Conservation (phyloP, 2,113 vertebrate species). For the Muscicapa adusta region DNA sequence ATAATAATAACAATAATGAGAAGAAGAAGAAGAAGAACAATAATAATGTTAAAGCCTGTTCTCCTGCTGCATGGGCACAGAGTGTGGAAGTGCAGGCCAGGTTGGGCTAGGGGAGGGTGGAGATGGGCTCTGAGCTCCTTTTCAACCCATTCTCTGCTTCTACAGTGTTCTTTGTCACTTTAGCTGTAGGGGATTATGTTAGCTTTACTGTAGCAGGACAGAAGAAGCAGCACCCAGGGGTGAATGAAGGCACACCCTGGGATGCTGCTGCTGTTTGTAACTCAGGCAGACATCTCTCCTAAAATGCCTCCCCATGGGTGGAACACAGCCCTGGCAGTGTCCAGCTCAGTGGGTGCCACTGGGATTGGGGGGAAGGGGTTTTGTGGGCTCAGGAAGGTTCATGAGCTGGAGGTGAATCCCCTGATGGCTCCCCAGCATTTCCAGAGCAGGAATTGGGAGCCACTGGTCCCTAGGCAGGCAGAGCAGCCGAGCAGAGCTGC, state of each 20-base stretch:
- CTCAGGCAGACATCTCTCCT: background rate
- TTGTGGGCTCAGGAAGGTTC: background rate
- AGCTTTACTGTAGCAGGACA: background rate
- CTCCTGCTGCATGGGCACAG: background rate
- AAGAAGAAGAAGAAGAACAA: background rate
- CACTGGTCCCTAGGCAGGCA: background rate
- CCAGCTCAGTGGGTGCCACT: background rate
- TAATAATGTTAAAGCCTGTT: background rate
- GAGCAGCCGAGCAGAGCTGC: background rate
- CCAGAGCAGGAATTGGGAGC: background rate
- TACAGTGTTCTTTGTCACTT: rapidly evolving
- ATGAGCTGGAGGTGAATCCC: background rate
- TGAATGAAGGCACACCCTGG: background rate
- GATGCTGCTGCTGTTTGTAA: background rate
- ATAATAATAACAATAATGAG: no score
- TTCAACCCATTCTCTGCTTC: background rate
- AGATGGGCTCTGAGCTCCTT: background rate
- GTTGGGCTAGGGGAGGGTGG: background rate
- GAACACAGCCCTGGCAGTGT: background rate
- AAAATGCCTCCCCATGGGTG: background rate
- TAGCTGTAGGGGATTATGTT: background rate
- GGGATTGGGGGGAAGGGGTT: background rate
- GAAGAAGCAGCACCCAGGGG: background rate
- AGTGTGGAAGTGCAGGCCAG: background rate
- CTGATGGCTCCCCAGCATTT: background rate